phyloP scores from a whole-genome alignment of 2,797 vertebrate species.

The Morus bassanus region DNA sequence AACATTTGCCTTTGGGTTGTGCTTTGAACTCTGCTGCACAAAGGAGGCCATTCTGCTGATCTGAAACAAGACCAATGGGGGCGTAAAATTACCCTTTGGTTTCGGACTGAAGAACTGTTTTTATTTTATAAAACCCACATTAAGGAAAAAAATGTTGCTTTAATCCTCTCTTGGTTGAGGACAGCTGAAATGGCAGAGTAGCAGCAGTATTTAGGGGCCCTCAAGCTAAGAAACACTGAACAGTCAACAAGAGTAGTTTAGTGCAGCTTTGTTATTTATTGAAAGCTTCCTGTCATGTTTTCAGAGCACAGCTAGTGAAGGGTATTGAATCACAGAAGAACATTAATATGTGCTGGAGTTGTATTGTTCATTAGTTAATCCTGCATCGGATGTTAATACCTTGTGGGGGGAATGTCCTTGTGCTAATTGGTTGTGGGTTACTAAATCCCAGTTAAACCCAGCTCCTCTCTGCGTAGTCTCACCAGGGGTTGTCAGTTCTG shows the following conservation, averaged over 20 bases:
- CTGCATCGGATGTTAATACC: not conserved
- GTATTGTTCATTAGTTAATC: not conserved
- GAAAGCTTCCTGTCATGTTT: slow-evolving; percentile 16
- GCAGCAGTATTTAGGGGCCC: not conserved
- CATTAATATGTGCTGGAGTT: not conserved
- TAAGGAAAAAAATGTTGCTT: not conserved
- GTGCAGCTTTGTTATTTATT: slow-evolving; percentile 15
- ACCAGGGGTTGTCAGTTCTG: not conserved
- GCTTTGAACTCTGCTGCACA: slow-evolving; percentile 45
- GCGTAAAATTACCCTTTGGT: slow-evolving; percentile 2
- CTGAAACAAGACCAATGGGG: not conserved
- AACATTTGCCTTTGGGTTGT: slow-evolving; percentile 1
- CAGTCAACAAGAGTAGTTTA: not conserved
- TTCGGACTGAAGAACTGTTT: not conserved
- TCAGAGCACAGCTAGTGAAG: not conserved
- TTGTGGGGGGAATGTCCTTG: not conserved
- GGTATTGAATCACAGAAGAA: not conserved
- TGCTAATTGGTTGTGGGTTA: not conserved
- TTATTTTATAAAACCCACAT: slow-evolving; percentile 38
- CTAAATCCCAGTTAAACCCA: not conserved
- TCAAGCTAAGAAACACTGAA: not conserved
- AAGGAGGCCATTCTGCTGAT: slow-evolving; percentile 1
- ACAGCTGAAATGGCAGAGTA: slow-evolving; percentile 22
- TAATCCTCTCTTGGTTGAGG: slow-evolving; percentile 4
- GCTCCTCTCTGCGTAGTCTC: not conserved